Evolutionary conservation across 2,797 vertebrate species (phyloP).

Genomic region (Fistularia tabacaria): DNA sequence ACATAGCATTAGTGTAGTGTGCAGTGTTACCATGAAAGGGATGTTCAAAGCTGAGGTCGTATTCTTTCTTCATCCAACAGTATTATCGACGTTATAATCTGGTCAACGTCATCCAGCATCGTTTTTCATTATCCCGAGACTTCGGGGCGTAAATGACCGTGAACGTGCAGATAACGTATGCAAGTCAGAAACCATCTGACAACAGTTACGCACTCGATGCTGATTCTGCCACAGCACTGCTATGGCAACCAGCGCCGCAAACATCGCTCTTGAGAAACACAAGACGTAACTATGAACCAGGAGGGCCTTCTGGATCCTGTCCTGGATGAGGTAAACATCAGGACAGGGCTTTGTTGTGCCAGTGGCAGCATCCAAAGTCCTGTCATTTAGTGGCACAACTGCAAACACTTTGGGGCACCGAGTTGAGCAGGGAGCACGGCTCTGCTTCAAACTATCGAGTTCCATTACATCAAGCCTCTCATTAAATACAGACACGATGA

Average conservation of each 20-base stretch:
- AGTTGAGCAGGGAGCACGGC: constrained; percentile 12
- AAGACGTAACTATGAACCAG: constrained; percentile 26
- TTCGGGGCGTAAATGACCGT: neutral
- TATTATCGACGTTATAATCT: too few species aligned
- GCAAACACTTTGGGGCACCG: constrained; percentile 7
- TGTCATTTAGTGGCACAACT: constrained; percentile 13
- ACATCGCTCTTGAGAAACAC: constrained; percentile 29
- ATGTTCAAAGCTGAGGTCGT: too few species aligned
- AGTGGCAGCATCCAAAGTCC: constrained; percentile 19
- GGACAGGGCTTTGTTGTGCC: constrained; percentile 32
- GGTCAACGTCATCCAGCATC: neutral
- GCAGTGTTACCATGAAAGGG: too few species aligned
- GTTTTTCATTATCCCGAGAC: neutral
- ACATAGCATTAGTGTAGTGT: too few species aligned
- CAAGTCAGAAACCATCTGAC: constrained; percentile 16
- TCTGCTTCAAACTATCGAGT: constrained; percentile 5
- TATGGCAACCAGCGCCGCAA: constrained; percentile 48
- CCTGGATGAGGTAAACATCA: constrained; percentile 38
- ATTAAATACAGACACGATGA: too few species aligned
- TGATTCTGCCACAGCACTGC: constrained; percentile 29
- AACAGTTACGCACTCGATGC: constrained; percentile 24
- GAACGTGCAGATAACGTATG: neutral
- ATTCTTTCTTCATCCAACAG: too few species aligned
- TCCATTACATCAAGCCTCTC: too few species aligned
- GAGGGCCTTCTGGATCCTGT: constrained; percentile 59